Conservation (phyloP, 2,113 vertebrate species). For the Aptenodytes forsteri region DNA sequence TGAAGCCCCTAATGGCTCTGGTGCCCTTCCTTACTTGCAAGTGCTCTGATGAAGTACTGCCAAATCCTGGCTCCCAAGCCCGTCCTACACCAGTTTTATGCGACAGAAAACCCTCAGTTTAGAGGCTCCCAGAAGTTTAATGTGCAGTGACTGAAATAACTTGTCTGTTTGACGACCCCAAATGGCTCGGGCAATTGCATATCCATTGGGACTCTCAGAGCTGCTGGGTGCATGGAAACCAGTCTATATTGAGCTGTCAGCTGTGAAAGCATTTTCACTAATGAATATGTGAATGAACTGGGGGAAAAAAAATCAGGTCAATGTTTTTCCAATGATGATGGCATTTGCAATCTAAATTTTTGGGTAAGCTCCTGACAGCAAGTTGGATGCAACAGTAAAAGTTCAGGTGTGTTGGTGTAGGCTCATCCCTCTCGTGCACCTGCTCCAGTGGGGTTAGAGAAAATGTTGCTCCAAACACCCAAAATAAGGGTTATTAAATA, state of each 20-base stretch:
- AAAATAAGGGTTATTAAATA: background rate
- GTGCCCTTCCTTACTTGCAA: background rate
- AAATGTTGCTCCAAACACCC: background rate
- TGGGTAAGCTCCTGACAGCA: background rate
- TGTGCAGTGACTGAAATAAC: slow-evolving; percentile 10
- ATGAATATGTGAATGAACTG: background rate
- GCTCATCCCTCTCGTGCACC: background rate
- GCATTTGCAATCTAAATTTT: background rate
- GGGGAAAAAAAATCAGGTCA: background rate
- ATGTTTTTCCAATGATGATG: background rate
- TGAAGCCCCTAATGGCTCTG: background rate
- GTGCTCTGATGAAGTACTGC: background rate
- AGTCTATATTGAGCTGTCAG: background rate
- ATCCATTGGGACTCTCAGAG: background rate
- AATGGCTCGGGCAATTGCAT: background rate
- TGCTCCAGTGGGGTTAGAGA: background rate
- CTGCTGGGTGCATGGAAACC: background rate
- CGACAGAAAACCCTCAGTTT: background rate
- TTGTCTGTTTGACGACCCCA: background rate
- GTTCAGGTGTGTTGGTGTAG: background rate
- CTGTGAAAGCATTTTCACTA: slow-evolving; percentile 13
- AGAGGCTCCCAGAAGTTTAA: background rate
- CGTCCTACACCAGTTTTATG: background rate
- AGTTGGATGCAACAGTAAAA: background rate
- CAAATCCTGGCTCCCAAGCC: background rate